Evolutionary conservation across 2,797 vertebrate genomes (phyloP).

Genomic region (Sorex maritimensis): DNA sequence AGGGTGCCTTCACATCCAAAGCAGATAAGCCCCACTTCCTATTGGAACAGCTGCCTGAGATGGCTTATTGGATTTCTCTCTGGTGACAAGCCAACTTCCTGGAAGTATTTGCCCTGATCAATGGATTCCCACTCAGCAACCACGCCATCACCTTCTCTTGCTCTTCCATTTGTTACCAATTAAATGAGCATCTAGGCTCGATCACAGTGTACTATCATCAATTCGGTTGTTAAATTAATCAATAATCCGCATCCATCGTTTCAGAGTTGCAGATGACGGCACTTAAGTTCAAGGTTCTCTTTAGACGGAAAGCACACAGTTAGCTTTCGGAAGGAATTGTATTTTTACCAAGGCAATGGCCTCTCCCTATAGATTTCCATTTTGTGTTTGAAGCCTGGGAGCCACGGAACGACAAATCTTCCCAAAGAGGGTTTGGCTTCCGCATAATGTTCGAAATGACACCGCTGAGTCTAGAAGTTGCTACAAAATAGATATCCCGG

Average conservation of each 20-base stretch:
- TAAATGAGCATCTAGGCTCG: conserved; percentile 74
- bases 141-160: neutral
- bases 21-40: neutral
- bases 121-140: neutral
- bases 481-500: conserved; percentile 25
- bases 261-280: conserved; percentile 69
- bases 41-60: conserved; percentile 46
- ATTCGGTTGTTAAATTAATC: conserved; percentile 75
- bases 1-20: neutral
- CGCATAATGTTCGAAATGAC: conserved; percentile 67
- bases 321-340: conserved; percentile 48
- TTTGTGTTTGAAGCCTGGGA: conserved; percentile 60
- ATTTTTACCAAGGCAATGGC: conserved; percentile 55
- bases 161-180: conserved; percentile 82
- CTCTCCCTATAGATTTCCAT: conserved; percentile 31
- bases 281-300: conserved; percentile 79
- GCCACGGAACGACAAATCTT: conserved; percentile 60
- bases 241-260: conserved; percentile 77
- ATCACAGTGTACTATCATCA: conserved; percentile 52
- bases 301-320: conserved; percentile 55
- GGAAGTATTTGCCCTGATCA: conserved; percentile 76
- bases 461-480: conserved; percentile 34
- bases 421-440: conserved; percentile 62
- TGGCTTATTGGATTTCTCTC: conserved; percentile 8
- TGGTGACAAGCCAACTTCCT: conserved; percentile 70